A percentile compares a stretch with the other conserved stretches of the same genome.
Conservation (phyloP, 2,113 vertebrate genomes). For the Neomonachus schauinslandi region DNA sequence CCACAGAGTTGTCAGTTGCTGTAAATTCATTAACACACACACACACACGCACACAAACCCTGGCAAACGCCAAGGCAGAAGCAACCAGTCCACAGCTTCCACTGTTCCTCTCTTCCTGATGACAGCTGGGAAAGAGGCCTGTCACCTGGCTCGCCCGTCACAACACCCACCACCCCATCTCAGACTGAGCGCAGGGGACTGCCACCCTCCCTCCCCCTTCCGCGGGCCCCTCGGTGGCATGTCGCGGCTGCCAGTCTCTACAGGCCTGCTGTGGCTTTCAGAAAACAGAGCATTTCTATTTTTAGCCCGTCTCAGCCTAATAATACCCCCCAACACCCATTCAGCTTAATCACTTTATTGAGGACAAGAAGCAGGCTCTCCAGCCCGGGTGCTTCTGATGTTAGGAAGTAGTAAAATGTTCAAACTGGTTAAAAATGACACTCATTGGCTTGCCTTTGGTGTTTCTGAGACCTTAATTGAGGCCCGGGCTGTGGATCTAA, state of each 20-base stretch:
- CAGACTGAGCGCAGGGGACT: neutral
- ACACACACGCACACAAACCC: neutral
- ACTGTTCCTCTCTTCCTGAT: neutral
- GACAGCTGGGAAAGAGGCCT: neutral
- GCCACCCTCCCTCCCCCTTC: neutral
- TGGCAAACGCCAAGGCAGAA: neutral
- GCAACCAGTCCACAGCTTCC: too few species aligned
- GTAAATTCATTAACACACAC: neutral
- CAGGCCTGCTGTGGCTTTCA: slow-evolving; percentile 73
- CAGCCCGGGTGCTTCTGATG: slow-evolving; percentile 72
- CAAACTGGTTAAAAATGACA: slow-evolving; percentile 81
- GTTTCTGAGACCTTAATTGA: slow-evolving; percentile 82
- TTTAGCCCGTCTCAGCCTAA: slow-evolving; percentile 66
- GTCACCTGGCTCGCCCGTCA: neutral
- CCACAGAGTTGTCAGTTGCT: neutral
- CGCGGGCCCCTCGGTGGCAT: slow-evolving; percentile 52
- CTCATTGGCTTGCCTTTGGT: slow-evolving; percentile 83
- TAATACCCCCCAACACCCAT: slow-evolving; percentile 70
- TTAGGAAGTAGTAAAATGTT: slow-evolving; percentile 85
- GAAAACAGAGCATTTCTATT: slow-evolving; percentile 63
- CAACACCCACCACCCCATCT: neutral
- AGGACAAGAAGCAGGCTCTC: slow-evolving; percentile 74
- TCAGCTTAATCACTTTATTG: slow-evolving; percentile 84
- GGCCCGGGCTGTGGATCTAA: slow-evolving; percentile 76
- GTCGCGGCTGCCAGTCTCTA: slow-evolving; percentile 56